A percentile compares a stretch with the other conserved stretches of the same genome.
These are phyloP conservation scores for Agrypnus murinus DNA, from an alignment of 2,888 invertebrate genomes.

Conservation along the genomic window DNA sequence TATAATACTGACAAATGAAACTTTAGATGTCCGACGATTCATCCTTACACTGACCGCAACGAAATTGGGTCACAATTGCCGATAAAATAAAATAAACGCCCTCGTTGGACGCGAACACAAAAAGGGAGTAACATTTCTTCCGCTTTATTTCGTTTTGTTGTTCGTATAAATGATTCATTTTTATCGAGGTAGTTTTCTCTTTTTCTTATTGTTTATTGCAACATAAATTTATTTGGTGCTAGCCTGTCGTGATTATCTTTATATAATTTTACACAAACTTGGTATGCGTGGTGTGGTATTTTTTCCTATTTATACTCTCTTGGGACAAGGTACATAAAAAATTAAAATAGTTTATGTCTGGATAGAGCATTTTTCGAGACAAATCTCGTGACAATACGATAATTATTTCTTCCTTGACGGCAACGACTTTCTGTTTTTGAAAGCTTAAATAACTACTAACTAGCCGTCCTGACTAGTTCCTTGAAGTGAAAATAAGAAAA, in stretches of 20 bases:
- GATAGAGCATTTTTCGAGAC: too few species aligned
- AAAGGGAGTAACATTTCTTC: conserved; percentile 50
- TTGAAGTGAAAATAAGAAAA: too few species aligned
- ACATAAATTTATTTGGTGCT: conserved; percentile 44
- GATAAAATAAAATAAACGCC: conserved; percentile 51
- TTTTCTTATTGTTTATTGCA: conserved; percentile 48
- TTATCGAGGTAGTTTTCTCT: conserved; percentile 42
- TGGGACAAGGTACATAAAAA: too few species aligned
- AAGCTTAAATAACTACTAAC: too few species aligned
- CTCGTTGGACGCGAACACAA: conserved; percentile 47
- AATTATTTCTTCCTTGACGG: too few species aligned
- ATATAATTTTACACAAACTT: neutral
- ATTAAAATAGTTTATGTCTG: too few species aligned
- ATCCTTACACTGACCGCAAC: conserved; percentile 46
- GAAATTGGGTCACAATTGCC: conserved; percentile 51
- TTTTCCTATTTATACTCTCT: too few species aligned
- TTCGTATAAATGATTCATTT: conserved; percentile 50
- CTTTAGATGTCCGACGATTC: conserved; percentile 32
- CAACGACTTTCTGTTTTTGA: too few species aligned
- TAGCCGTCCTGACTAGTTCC: too few species aligned
- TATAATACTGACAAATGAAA: conserved; percentile 43
- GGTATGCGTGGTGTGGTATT: too few species aligned
- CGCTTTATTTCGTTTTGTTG: conserved; percentile 49
- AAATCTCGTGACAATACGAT: too few species aligned
- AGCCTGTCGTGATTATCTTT: conserved; percentile 18